Conservation (phyloP, 2,797 vertebrate genomes). For the Octomys mimax region DNA sequence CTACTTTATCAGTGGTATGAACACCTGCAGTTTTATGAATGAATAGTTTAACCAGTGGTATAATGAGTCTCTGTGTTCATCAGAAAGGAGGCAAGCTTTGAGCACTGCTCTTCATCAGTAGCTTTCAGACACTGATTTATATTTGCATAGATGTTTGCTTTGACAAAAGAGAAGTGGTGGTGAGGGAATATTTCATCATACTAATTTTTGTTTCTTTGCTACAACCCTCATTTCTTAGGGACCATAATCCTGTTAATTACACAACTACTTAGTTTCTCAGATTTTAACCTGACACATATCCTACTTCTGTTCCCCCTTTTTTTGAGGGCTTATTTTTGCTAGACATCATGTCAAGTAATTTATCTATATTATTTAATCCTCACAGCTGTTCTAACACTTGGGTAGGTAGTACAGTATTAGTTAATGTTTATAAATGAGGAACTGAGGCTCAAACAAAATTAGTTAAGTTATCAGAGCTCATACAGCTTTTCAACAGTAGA, state of each 20-base stretch:
- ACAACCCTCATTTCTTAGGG: background rate
- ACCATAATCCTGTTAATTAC: slow-evolving; percentile 14
- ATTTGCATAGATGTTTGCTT: slow-evolving; percentile 63
- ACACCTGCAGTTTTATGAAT: slow-evolving; percentile 78
- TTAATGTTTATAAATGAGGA: slow-evolving; percentile 51
- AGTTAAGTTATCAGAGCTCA: background rate
- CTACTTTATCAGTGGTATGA: slow-evolving; percentile 61
- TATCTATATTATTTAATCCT: slow-evolving; percentile 62
- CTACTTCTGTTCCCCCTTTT: slow-evolving; percentile 52
- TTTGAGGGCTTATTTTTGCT: slow-evolving; percentile 57
- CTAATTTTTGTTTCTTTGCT: slow-evolving; percentile 27
- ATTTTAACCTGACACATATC: background rate
- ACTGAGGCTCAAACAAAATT: background rate
- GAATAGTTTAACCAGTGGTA: slow-evolving; percentile 67
- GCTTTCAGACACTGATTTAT: slow-evolving; percentile 59
- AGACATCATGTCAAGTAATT: slow-evolving; percentile 1
- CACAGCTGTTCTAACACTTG: background rate
- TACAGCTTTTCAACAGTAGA: background rate
- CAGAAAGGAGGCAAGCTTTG: slow-evolving; percentile 64
- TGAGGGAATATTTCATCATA: slow-evolving; percentile 54
- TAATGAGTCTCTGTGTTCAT: slow-evolving; percentile 72
- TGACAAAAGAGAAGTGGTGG: slow-evolving; percentile 64
- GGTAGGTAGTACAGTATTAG: background rate
- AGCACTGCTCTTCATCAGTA: slow-evolving; percentile 48
- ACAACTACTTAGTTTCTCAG: slow-evolving; percentile 45